Evolutionary conservation across 2,888 invertebrate species (phyloP).

Genomic region (Tachystola acroxantha): DNA sequence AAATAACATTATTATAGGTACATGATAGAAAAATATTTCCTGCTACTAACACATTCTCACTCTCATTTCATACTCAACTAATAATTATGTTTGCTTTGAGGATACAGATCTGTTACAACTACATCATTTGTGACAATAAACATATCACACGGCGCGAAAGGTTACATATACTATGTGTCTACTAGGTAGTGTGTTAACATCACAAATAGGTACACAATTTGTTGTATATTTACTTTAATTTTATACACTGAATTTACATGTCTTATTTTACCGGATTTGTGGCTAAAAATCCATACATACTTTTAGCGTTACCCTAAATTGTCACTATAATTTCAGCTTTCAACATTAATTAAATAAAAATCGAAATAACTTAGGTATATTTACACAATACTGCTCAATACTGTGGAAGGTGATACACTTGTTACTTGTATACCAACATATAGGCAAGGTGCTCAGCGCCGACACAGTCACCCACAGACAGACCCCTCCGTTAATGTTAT

Average conservation of each 20-base stretch:
- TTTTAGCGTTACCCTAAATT: conserved; percentile 39
- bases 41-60: conserved; percentile 31
- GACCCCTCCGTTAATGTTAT: conserved; percentile 47
- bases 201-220: conserved; percentile 29
- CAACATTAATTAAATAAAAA: conserved; percentile 51
- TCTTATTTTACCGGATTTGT: conserved; percentile 35
- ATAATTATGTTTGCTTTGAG: conserved; percentile 36
- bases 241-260: conserved; percentile 59
- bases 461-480: conserved; percentile 32
- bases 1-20: conserved; percentile 22
- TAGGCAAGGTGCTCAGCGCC: conserved; percentile 30
- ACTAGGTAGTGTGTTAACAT: conserved; percentile 17
- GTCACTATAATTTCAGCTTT: conserved; percentile 48
- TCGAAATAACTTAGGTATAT: conserved; percentile 49
- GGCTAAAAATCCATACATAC: conserved; percentile 52
- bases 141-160: conserved; percentile 39
- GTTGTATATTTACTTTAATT: conserved; percentile 31
- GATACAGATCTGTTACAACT: conserved; percentile 47
- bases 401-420: too few species aligned
- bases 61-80: conserved; percentile 18
- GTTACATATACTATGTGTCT: conserved; percentile 39
- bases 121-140: conserved; percentile 56
- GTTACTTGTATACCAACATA: conserved; percentile 43
- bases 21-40: conserved; percentile 24
- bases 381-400: conserved; percentile 68